Percentiles rank a stretch among this genome's conserved stretches.
Evolutionary conservation across 2,113 vertebrate species (phyloP).

Genomic region (Tragelaphus strepsiceros): DNA sequence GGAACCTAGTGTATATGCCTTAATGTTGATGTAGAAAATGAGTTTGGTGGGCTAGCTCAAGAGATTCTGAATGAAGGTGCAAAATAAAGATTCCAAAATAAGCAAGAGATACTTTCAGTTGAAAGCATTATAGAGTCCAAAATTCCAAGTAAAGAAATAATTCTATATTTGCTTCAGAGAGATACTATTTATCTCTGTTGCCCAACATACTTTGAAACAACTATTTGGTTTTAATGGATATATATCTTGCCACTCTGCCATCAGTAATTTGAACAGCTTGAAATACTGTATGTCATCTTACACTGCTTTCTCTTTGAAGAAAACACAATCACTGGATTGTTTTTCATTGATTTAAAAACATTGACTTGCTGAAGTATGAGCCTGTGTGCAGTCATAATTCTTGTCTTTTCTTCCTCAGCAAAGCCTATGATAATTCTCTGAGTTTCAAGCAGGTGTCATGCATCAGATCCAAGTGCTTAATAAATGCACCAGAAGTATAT

Average conservation of each 20-base stretch:
- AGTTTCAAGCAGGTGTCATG: slow-evolving; percentile 65
- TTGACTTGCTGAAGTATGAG: slow-evolving; percentile 66
- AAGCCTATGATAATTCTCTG: slow-evolving; percentile 65
- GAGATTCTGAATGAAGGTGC: slow-evolving; percentile 12
- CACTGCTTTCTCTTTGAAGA: slow-evolving; percentile 67
- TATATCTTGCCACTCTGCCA: slow-evolving; percentile 68
- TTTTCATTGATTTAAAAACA: slow-evolving; percentile 73
- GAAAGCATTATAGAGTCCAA: slow-evolving; percentile 12
- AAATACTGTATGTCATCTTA: slow-evolving; percentile 66
- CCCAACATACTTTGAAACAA: slow-evolving; percentile 63
- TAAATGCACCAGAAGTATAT: slow-evolving; percentile 66
- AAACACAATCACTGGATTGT: slow-evolving; percentile 70
- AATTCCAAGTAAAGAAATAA: slow-evolving; percentile 18
- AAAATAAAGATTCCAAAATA: slow-evolving; percentile 12
- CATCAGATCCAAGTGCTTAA: slow-evolving; percentile 67
- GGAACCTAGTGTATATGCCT: not conserved
- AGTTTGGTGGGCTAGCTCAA: slow-evolving; percentile 18
- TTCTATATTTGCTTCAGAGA: slow-evolving; percentile 49
- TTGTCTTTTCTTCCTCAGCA: slow-evolving; percentile 58
- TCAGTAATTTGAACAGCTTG: slow-evolving; percentile 74
- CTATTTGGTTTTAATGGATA: slow-evolving; percentile 74
- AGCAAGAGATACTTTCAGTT: not conserved
- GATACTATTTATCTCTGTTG: slow-evolving; percentile 68
- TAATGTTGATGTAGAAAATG: not conserved
- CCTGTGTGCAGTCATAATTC: slow-evolving; percentile 55